phyloP scores from a whole-genome alignment of 2,797 vertebrate species.

The Rhinogobio ventralis region DNA sequence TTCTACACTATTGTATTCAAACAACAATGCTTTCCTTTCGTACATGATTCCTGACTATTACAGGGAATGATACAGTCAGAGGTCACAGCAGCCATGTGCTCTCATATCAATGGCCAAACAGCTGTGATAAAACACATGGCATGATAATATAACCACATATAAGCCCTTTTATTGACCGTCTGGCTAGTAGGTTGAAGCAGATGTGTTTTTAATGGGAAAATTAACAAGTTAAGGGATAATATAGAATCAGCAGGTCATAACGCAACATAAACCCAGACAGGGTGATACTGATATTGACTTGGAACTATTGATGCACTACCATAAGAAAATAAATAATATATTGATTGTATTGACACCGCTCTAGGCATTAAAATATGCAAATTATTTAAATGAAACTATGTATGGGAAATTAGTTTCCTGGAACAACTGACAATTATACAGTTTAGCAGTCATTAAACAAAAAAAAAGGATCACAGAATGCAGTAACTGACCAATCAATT shows the following conservation, averaged over 20 bases:
- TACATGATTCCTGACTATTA: neutral
- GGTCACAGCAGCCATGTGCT: neutral
- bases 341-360: no score
- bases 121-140: neutral
- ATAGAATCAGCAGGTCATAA: neutral
- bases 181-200: neutral
- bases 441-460: no score
- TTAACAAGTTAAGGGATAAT: neutral
- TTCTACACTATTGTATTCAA: constrained; percentile 27
- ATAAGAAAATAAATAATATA: no score
- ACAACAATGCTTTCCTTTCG: constrained; percentile 30
- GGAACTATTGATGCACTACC: no score
- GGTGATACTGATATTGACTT: neutral
- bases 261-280: neutral
- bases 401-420: no score
- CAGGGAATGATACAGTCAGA: neutral
- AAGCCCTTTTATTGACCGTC: neutral
- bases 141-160: neutral
- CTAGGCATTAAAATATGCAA: no score
- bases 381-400: no score
- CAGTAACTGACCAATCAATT: no score
- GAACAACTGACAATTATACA: no score
- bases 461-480: no score
- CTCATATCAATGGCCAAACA: neutral
- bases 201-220: neutral